A percentile compares a stretch with the other conserved stretches of the same genome.
Evolutionary conservation across 2,797 vertebrate genomes (phyloP).

Genomic region (Fratercula arctica): DNA sequence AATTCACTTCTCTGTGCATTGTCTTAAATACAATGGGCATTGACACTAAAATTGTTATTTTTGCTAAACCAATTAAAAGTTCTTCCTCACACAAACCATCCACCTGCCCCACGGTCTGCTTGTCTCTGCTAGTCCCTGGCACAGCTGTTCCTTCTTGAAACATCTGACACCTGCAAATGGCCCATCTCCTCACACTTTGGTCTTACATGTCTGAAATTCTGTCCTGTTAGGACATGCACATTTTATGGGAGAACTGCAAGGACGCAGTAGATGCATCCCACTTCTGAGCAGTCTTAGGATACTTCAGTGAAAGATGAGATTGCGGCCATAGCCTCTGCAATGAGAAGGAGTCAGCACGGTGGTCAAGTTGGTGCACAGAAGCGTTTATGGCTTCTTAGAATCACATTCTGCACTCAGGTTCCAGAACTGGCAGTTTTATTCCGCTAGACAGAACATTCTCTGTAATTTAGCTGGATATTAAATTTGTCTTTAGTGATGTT

Average conservation of each 20-base stretch:
- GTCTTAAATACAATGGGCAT: not conserved
- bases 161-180: not conserved
- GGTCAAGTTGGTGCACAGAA: not conserved
- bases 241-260: not conserved
- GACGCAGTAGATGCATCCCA: rapidly evolving
- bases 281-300: not conserved
- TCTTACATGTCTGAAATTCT: not conserved
- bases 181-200: rapidly evolving
- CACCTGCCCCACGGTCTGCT: not conserved
- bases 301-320: rapidly evolving
- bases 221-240: rapidly evolving
- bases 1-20: not conserved
- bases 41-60: not conserved
- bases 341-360: rapidly evolving
- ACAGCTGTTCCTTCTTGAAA: not conserved
- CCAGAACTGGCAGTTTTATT: not conserved
- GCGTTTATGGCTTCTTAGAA: not conserved
- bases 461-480: not conserved
- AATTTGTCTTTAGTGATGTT: not conserved
- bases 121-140: not conserved
- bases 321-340: rapidly evolving
- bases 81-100: not conserved
- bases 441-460: not conserved
- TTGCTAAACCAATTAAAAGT: not conserved
- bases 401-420: not conserved